A percentile compares a stretch with the other conserved stretches of the same genome.
These are phyloP conservation scores for Chaetogeoica ovagalla DNA, from an alignment of 2,888 invertebrate species.

Conservation along the genomic window DNA sequence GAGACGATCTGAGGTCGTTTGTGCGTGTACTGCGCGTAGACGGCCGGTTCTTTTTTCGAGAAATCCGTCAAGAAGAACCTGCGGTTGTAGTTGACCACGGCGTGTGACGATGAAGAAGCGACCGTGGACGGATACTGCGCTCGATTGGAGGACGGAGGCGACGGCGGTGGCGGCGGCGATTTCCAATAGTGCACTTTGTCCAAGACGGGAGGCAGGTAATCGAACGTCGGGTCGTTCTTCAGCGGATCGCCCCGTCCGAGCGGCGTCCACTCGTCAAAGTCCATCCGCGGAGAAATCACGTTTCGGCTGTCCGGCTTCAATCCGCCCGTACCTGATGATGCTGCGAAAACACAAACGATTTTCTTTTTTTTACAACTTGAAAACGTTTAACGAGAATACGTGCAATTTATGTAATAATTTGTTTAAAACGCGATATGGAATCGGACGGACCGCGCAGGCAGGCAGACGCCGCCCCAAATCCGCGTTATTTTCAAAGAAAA, in stretches of 20 bases:
- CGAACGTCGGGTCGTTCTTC: conserved; percentile 82
- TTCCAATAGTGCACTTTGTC: conserved; percentile 82
- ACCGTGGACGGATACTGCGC: conserved; percentile 52
- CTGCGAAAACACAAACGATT: background rate
- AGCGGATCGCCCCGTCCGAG: conserved; percentile 79
- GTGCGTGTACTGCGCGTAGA: conserved; percentile 39
- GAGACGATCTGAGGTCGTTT: background rate
- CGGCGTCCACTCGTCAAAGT: conserved; percentile 84
- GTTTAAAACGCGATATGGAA: too few species aligned
- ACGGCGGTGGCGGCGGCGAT: conserved; percentile 66
- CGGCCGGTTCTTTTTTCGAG: conserved; percentile 58
- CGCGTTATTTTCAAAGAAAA: too few species aligned
- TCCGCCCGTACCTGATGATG: background rate
- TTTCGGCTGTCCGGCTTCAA: conserved; percentile 27
- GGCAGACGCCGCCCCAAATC: too few species aligned
- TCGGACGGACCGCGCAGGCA: too few species aligned
- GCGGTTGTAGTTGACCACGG: conserved; percentile 33
- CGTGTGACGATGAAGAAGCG: conserved; percentile 54
- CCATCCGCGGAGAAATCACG: conserved; percentile 69
- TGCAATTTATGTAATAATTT: too few species aligned
- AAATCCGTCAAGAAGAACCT: conserved; percentile 54
- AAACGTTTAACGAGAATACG: too few species aligned
- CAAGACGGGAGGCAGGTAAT: conserved; percentile 79
- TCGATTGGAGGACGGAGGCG: background rate
- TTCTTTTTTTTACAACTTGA: too few species aligned